phyloP scores from a whole-genome alignment of 2,797 vertebrate species.

The Microcaecilia unicolor region DNA sequence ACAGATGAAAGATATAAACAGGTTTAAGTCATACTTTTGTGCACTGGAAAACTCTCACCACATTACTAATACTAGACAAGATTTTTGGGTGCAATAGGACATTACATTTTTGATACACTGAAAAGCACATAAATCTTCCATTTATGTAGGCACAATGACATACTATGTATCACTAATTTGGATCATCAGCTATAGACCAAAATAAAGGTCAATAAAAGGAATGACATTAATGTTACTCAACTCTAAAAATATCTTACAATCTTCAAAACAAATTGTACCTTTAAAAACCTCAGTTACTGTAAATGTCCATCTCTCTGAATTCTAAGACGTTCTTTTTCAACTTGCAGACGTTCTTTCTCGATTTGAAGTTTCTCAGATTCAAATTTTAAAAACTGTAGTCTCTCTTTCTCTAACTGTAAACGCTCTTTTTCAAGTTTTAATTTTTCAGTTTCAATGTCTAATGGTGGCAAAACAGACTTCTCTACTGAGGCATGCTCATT shows the following conservation, averaged over 20 bases:
- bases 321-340: constrained; percentile 81
- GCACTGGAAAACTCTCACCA: constrained; percentile 7
- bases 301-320: constrained; percentile 71
- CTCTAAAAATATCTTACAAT: constrained; percentile 18
- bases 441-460: constrained; percentile 78
- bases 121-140: constrained; percentile 24
- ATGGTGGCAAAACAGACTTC: constrained; percentile 52
- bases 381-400: constrained; percentile 84
- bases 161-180: constrained; percentile 21
- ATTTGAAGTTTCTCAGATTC: constrained; percentile 83
- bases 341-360: constrained; percentile 82
- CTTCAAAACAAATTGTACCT: constrained; percentile 12
- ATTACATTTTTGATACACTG: constrained; percentile 28
- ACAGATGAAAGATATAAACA: constrained; percentile 11
- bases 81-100: constrained; percentile 26
- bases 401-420: constrained; percentile 81
- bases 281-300: too few relatives aligned
- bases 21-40: constrained; percentile 8
- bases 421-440: constrained; percentile 82
- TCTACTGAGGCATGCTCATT: constrained; percentile 51
- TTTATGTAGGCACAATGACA: constrained; percentile 39
- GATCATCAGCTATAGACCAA: too few relatives aligned
- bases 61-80: constrained; percentile 15
- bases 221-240: too few relatives aligned
- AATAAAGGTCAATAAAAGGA: too few relatives aligned